Evolutionary conservation across 2,113 vertebrate species (phyloP).

Genomic region (Paracanthobrama guichenoti): DNA sequence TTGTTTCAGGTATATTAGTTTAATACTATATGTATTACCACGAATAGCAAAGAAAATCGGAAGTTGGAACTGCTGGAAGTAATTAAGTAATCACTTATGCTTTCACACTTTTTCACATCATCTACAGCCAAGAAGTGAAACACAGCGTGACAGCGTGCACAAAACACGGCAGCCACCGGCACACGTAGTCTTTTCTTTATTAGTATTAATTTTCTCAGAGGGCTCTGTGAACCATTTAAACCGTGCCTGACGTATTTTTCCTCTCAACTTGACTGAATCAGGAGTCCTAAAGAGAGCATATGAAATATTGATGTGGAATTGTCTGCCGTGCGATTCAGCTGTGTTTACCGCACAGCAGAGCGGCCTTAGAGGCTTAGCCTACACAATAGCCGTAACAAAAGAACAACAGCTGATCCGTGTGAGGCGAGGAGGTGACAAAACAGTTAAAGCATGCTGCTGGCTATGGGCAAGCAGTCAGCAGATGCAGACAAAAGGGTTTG

Average conservation of each 20-base stretch:
- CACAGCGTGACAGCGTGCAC: conserved; percentile 12
- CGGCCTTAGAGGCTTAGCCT: conserved; percentile 89
- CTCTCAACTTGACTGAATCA: conserved; percentile 78
- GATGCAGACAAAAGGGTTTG: conserved; percentile 94
- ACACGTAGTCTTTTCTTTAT: conserved; percentile 24
- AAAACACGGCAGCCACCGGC: neutral
- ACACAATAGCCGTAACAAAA: conserved; percentile 94
- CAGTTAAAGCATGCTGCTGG: conserved; percentile 93
- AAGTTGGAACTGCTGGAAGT: conserved; percentile 11
- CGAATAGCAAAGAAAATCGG: neutral
- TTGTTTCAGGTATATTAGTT: neutral
- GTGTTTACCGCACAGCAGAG: conserved; percentile 88
- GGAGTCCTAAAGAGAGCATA: conserved; percentile 83
- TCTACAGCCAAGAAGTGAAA: conserved; percentile 30
- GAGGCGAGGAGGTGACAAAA: conserved; percentile 93
- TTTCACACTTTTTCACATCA: conserved; percentile 42
- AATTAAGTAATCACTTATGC: conserved; percentile 36
- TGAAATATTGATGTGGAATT: conserved; percentile 91
- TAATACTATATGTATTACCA: conserved; percentile 1
- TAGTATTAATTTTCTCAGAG: conserved; percentile 35
- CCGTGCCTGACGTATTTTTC: conserved; percentile 57
- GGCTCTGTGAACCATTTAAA: conserved; percentile 36
- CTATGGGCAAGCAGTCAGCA: conserved; percentile 91
- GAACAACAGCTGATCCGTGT: conserved; percentile 93
- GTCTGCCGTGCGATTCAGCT: conserved; percentile 86